Conservation (phyloP, 2,888 invertebrate species). For the Autographa gamma region DNA sequence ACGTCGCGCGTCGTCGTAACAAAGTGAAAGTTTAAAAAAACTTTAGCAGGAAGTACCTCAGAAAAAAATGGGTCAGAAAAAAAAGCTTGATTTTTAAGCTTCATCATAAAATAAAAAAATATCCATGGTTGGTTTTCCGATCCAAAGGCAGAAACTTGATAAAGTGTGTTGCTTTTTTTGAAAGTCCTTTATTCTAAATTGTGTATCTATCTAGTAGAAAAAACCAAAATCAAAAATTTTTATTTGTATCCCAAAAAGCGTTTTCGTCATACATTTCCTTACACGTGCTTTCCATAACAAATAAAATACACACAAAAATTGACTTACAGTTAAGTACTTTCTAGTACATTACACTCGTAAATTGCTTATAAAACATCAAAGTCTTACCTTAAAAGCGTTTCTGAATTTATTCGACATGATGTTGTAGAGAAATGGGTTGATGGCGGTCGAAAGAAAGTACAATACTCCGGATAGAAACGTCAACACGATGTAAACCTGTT, state of each 20-base stretch:
- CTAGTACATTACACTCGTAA: conserved; percentile 22
- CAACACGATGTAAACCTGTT: conserved; percentile 91
- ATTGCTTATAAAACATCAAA: conserved; percentile 32
- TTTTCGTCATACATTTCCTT: no score
- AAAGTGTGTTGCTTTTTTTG: no score
- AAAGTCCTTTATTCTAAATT: no score
- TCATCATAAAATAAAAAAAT: no score
- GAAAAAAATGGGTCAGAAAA: not conserved
- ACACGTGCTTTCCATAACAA: no score
- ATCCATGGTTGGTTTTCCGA: no score
- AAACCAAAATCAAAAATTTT: no score
- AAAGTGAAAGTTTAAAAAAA: not conserved
- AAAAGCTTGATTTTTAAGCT: not conserved
- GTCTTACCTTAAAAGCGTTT: conserved; percentile 95
- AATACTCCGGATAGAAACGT: conserved; percentile 96
- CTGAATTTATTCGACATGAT: conserved; percentile 99
- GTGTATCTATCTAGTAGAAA: no score
- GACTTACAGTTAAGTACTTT: no score
- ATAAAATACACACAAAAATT: no score
- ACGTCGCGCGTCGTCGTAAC: not conserved
- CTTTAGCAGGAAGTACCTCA: not conserved
- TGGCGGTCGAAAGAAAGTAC: conserved; percentile 97
- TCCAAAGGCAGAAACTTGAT: no score
- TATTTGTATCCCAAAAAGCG: no score
- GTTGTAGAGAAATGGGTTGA: conserved; percentile 98